Evolutionary conservation across 2,888 invertebrate genomes (phyloP), one percentile per base, ranked within the genome.

Genomic region (Drosophila parthenogenetica): DNA sequence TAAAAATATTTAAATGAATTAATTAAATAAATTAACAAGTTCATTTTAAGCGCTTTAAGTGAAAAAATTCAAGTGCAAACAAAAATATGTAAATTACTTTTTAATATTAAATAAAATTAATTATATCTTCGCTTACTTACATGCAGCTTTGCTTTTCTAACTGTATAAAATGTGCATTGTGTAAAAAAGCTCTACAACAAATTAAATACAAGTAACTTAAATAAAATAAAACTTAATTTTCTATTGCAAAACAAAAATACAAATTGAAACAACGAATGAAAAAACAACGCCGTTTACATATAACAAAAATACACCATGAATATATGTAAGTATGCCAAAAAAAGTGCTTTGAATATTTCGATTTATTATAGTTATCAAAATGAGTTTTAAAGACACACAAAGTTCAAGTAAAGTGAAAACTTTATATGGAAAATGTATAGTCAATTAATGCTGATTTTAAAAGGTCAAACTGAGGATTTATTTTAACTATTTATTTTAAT

Each of bases 251-350:
- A 73, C 43, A 55, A 61, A 70, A 51, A 67, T 57, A 55, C 43
- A 69, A 73, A 78, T 69, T 65, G 48, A 81, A 87, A 90, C 90
- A 90, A 90, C 90, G 90, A 90, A 90, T 86, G 61, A 87, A 71
- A 45, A 80, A 77, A 89, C 90, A 90, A 90, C 91, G 90, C 91
- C 78, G 80, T 85, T 81, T 81, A 80, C 67, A 86, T 66, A 42
- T 35, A 63, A 57, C 53, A 62, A 43, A 49, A 57, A 11, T 59
- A 55, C 32, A 79, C 37, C 1, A 88, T 63, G 64, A 77, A 78
- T 70, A 80, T 71, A 71, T 77, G 90, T 90, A 81, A 90, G 88
- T 78, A 17, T 0, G 35, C 1, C 0, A 2, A 29, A 0, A 0
- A 7, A 25, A 7, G 1, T 1, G 25, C 22, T 7, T n/a, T n/a